Base-by-base conservation (phyloP, 1,140 invertebrate species). In the Hyphantria cunea region DNA sequence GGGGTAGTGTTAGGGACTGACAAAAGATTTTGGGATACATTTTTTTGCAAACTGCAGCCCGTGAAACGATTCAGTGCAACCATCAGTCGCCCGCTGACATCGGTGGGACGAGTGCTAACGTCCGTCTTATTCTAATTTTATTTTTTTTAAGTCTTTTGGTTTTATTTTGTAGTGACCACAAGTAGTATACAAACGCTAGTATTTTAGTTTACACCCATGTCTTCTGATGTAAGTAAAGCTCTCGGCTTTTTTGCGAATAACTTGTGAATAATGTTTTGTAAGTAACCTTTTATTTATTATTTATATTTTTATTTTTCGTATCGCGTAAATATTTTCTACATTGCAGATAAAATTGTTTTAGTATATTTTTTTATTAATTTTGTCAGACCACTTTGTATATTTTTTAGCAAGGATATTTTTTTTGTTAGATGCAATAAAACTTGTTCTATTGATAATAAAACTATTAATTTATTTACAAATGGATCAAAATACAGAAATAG, bases 21-120 rank as follows among this genome's bases (percentile, higher is more conserved):
- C 80, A 82, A 89, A 86, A 81, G 80, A 85, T 88, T 85, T 88
- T 87, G 81, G 86, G 85, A 81, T 80, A 70, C 71, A 76, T 80
- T 88, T 90, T 89, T 90, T 88, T 79, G 87, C 87, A 82, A 86
- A 86, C 75, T 85, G 82, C 82, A 86, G 66, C 75, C 76, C 65
- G 78, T 70, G 76, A 74, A 78, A 66, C 72, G 75, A 72, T 70
- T 76, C 65, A 78, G 76, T 82, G 69, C 75, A 77, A 73, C 71
- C 55, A 58, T 37, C 55, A 60, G 56, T 60, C 15, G 47, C 50
- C 15, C 37, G 39, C 48, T 15, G 25, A 37, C 56, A 49, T 49
- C 55, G 33, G 17, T 17, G 34, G 55, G 53, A 42, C 47, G 44
- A 44, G 34, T 42, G 14, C 37, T 45, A 31, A 33, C 44, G 45